These are phyloP conservation scores for Lepidothrix coronata DNA, from an alignment of 2,113 vertebrate species.

Conservation along the genomic window DNA sequence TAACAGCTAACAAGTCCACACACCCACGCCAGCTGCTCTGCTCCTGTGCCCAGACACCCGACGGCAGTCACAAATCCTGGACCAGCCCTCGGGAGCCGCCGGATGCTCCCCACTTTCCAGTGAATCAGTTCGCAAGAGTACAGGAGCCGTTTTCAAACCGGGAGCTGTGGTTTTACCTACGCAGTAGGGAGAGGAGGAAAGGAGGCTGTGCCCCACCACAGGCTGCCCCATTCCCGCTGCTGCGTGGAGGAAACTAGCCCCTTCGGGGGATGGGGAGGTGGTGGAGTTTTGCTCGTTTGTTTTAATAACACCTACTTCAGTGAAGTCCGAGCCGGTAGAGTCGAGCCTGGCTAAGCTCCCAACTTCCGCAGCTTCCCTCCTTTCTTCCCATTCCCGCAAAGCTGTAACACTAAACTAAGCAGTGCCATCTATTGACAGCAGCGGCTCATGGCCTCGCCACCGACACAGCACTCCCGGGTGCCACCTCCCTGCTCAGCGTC, in stretches of 20 bases:
- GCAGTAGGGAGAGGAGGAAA: neutral
- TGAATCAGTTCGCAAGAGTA: fast-evolving
- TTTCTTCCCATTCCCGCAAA: fast-evolving
- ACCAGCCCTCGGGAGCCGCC: neutral
- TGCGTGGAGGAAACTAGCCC: neutral
- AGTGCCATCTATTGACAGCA: constrained; percentile 39
- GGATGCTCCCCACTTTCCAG: neutral
- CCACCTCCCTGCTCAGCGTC: neutral
- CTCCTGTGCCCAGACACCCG: neutral
- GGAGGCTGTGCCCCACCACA: fast-evolving
- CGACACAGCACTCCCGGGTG: fast-evolving
- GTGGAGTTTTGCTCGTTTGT: neutral
- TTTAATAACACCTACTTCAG: neutral
- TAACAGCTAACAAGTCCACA: neutral
- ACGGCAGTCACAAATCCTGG: neutral
- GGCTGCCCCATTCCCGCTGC: neutral
- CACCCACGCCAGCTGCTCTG: no score
- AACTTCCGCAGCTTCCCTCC: neutral
- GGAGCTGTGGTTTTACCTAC: neutral
- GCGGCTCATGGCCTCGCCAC: neutral
- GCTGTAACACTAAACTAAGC: neutral
- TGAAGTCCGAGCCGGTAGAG: neutral
- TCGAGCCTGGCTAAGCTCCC: neutral
- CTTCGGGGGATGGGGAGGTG: neutral
- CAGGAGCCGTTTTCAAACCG: neutral